Percentiles rank a stretch among this genome's conserved stretches.
Evolutionary conservation across 2,888 invertebrate genomes (phyloP).

Genomic region (Cephus sareptanus): DNA sequence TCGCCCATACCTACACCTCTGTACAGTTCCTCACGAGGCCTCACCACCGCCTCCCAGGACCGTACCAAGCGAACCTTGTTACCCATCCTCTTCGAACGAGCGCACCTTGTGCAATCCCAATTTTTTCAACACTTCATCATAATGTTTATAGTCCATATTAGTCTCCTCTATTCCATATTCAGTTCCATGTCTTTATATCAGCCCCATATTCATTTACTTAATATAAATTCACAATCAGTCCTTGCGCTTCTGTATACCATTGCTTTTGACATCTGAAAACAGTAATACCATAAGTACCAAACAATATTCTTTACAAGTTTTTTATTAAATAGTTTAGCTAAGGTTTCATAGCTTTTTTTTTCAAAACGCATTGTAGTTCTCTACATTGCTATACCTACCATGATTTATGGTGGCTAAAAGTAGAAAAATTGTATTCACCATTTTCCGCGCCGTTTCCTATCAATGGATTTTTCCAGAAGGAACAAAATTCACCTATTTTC

Average conservation of each 20-base stretch:
- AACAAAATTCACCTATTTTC: background rate
- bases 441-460: background rate
- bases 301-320: background rate
- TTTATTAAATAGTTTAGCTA: background rate
- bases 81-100: background rate
- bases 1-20: slow-evolving; percentile 34
- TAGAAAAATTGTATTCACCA: background rate
- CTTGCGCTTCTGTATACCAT: background rate
- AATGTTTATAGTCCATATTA: background rate
- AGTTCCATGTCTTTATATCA: background rate
- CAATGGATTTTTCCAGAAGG: background rate
- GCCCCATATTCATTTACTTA: background rate
- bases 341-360: background rate
- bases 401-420: background rate
- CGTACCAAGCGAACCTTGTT: slow-evolving; percentile 32
- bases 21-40: slow-evolving; percentile 37
- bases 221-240: background rate
- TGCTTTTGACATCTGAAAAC: background rate
- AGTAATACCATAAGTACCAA: no score
- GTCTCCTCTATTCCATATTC: background rate
- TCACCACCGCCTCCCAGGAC: slow-evolving; percentile 59
- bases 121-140: background rate
- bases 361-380: background rate
- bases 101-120: background rate
- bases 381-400: background rate